phyloP scores from a whole-genome alignment of 2,797 vertebrate species.

The Micropoecilia bifurca region DNA sequence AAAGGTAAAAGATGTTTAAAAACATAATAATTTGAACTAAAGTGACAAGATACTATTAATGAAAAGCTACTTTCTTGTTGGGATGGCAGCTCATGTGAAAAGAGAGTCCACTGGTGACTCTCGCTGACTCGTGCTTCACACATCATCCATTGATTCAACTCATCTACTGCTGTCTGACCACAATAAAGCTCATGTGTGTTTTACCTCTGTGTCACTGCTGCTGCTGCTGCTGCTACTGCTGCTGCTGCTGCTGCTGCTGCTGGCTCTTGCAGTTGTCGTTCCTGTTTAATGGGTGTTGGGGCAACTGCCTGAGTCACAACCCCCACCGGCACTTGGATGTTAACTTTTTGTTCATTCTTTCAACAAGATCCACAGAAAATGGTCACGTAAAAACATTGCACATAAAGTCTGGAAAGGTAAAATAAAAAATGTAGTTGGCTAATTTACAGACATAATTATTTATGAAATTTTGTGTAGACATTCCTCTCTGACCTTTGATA shows the following conservation, averaged over 20 bases:
- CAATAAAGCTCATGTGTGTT: slow-evolving; percentile 56
- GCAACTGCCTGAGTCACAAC: slow-evolving; percentile 67
- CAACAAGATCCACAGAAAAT: slow-evolving; percentile 10
- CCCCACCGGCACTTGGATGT: slow-evolving; percentile 40
- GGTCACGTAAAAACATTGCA: slow-evolving; percentile 20
- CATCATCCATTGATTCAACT: slow-evolving; percentile 65
- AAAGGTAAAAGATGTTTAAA: neutral
- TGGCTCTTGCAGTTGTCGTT: slow-evolving; percentile 72
- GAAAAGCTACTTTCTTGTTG: slow-evolving; percentile 8
- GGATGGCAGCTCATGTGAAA: neutral
- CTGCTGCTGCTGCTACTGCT: slow-evolving; percentile 14
- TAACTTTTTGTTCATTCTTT: slow-evolving; percentile 35
- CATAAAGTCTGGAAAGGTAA: slow-evolving; percentile 2
- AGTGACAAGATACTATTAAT: neutral
- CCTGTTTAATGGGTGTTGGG: slow-evolving; percentile 63
- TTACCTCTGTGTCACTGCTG: slow-evolving; percentile 49
- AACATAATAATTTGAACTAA: neutral
- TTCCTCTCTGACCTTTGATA: slow-evolving; percentile 64
- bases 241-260: slow-evolving; percentile 38
- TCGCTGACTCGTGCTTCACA: slow-evolving; percentile 46
- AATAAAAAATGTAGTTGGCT: neutral
- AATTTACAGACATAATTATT: neutral
- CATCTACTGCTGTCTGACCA: neutral
- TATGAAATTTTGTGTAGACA: slow-evolving; percentile 9
- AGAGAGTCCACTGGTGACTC: slow-evolving; percentile 12